Percentiles rank a stretch among this genome's conserved stretches.
Conservation (phyloP, 2,888 invertebrate species). For the Coelinius sp. region DNA sequence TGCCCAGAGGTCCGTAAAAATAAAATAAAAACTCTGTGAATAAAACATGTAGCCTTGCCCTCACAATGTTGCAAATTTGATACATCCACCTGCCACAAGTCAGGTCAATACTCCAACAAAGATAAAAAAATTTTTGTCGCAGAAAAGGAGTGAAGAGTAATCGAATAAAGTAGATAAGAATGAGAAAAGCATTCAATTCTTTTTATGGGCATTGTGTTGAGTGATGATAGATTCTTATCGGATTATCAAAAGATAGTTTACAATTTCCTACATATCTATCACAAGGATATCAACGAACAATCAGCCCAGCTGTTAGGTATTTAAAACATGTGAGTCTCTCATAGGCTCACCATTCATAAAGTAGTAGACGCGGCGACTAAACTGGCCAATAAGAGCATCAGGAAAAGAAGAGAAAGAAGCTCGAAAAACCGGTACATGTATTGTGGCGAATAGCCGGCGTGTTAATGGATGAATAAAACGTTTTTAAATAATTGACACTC, state of each 20-base stretch:
- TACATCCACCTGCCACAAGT: not conserved
- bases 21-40: not conserved
- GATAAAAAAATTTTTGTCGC: not conserved
- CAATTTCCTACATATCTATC: no score
- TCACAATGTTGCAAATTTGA: not conserved
- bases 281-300: not conserved
- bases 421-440: conserved; percentile 23
- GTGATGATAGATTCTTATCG: no score
- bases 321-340: not conserved
- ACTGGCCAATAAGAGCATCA: not conserved
- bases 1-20: not conserved
- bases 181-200: no score
- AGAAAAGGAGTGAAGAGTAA: no score
- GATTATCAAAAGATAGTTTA: no score
- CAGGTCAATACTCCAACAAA: not conserved
- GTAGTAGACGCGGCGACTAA: not conserved
- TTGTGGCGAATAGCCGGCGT: not conserved
- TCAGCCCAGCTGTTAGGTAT: conserved; percentile 2
- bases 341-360: conserved; percentile 3
- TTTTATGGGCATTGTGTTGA: no score
- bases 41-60: not conserved
- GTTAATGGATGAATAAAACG: not conserved
- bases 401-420: conserved; percentile 3
- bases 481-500: conserved; percentile 45
- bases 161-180: no score